Conservation (phyloP, 2,797 vertebrate genomes). For the Eleutherodactylus coqui region DNA sequence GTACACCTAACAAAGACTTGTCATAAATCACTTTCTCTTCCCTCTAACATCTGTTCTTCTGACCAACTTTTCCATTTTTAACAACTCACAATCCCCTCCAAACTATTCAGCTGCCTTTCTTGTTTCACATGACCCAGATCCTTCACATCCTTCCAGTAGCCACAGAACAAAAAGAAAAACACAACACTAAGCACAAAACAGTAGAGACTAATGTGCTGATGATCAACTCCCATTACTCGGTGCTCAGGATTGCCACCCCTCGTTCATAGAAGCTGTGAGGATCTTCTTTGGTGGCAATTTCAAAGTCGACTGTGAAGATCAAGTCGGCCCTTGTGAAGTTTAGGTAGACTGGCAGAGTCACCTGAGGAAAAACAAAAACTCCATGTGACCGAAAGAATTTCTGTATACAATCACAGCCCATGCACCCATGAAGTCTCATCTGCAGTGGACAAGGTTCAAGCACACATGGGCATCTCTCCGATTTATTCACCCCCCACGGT, state of each 20-base stretch:
- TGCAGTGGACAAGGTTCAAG: not conserved
- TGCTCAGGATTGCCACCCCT: conserved; percentile 94
- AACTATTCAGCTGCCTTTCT: accelerated
- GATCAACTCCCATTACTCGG: conserved; percentile 77
- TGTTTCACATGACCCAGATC: conserved; percentile 58
- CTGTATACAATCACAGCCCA: not conserved
- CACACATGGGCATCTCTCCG: not conserved
- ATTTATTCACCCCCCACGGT: not conserved
- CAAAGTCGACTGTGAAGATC: conserved; percentile 97
- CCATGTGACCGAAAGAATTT: not conserved
- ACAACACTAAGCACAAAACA: not conserved
- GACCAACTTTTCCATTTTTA: not conserved
- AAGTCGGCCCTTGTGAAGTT: conserved; percentile 97
- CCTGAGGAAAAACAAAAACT: conserved; percentile 73
- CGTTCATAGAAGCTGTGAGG: conserved; percentile 97
- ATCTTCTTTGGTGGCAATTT: conserved; percentile 96
- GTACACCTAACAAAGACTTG: not conserved
- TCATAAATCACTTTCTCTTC: not conserved
- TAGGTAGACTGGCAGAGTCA: conserved; percentile 96
- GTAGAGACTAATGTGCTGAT: not conserved
- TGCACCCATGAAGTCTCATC: not conserved
- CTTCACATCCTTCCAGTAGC: conserved; percentile 35
- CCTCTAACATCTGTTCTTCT: not conserved
- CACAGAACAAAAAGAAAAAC: not conserved
- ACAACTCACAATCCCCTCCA: not conserved